Conservation (phyloP, 2,888 invertebrate species). For the Molorchus minor region DNA sequence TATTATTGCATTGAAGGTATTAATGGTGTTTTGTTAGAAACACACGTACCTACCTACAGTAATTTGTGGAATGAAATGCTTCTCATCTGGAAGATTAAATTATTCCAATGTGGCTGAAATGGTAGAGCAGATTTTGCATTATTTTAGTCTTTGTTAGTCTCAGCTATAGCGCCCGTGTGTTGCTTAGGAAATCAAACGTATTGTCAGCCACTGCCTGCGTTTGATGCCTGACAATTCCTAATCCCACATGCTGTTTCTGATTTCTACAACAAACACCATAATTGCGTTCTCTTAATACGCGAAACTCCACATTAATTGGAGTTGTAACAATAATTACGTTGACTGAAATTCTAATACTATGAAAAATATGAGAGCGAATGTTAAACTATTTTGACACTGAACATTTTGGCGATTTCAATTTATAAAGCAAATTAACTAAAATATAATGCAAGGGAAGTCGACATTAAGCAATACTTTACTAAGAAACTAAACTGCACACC, state of each 20-base stretch:
- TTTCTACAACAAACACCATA: constrained; percentile 48
- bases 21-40: too few relatives aligned
- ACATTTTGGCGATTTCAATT: too few relatives aligned
- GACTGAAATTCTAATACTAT: background rate
- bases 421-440: too few relatives aligned
- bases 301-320: constrained; percentile 29
- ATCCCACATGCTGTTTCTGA: constrained; percentile 47
- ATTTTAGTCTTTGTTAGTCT: constrained; percentile 33
- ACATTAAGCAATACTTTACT: too few relatives aligned
- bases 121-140: constrained; percentile 36
- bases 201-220: constrained; percentile 44
- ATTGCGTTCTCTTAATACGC: constrained; percentile 45
- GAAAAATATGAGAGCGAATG: too few relatives aligned
- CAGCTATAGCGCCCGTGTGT: constrained; percentile 29
- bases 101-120: constrained; percentile 37
- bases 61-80: constrained; percentile 38
- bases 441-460: too few relatives aligned
- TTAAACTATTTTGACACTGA: too few relatives aligned
- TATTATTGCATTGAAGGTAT: too few relatives aligned
- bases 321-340: constrained; percentile 1
- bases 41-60: too few relatives aligned
- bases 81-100: constrained; percentile 36
- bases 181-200: constrained; percentile 49
- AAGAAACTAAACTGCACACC: too few relatives aligned
- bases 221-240: constrained; percentile 49